Conservation (phyloP, 2,888 invertebrate species). For the Crocallis elinguaria region DNA sequence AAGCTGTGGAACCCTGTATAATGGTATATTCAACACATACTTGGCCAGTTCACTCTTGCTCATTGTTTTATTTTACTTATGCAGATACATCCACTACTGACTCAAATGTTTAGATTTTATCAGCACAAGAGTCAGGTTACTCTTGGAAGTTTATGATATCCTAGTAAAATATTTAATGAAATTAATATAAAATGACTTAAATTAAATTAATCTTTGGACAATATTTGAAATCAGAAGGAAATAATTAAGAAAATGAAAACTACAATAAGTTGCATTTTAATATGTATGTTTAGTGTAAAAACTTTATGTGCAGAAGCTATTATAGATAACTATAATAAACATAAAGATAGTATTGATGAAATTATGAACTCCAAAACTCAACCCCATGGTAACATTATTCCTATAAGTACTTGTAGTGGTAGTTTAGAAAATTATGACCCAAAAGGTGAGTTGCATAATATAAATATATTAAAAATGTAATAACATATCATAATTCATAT, state of each 20-base stretch:
- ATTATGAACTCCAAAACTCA: slow-evolving; percentile 2
- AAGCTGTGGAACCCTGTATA: not conserved
- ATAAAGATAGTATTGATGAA: slow-evolving; percentile 21
- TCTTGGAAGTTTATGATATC: slow-evolving; percentile 19
- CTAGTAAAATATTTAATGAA: slow-evolving; percentile 32
- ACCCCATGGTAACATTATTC: not conserved
- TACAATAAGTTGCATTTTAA: slow-evolving; percentile 10
- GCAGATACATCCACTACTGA: slow-evolving; percentile 6
- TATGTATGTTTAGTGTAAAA: slow-evolving; percentile 18
- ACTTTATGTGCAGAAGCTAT: slow-evolving; percentile 12
- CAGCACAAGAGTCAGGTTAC: slow-evolving; percentile 12
- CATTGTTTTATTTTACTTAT: slow-evolving; percentile 8
- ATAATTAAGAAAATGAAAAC: slow-evolving; percentile 19
- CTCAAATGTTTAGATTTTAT: not conserved
- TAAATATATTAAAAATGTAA: not conserved
- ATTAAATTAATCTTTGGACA: not conserved
- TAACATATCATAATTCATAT: not conserved
- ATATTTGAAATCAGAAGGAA: too few relatives aligned
- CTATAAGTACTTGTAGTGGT: not conserved
- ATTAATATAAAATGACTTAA: slow-evolving; percentile 19
- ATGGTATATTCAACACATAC: too few relatives aligned
- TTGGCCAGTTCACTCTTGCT: not conserved
- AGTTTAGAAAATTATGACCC: slow-evolving; percentile 4
- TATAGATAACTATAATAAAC: slow-evolving; percentile 12
- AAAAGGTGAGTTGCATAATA: slow-evolving; percentile 4